Percentiles rank a stretch among this genome's conserved stretches.
Evolutionary conservation across 2,113 vertebrate species (phyloP).

Genomic region (Perccottus glenii): DNA sequence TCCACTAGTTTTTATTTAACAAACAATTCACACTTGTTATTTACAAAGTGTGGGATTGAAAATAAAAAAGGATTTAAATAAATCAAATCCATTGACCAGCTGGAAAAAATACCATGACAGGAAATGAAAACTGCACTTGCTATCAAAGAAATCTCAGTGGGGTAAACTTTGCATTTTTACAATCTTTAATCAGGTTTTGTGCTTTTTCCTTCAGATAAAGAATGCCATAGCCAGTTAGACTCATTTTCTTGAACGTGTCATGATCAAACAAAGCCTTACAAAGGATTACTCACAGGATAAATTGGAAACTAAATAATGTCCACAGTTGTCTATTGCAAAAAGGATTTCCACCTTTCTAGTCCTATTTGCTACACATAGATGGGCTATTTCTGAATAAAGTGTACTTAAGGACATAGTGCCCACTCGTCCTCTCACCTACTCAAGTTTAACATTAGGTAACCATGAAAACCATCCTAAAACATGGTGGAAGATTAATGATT

Average conservation of each 20-base stretch:
- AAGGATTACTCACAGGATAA: constrained; percentile 42
- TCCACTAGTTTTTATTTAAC: constrained; percentile 18
- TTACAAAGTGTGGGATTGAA: constrained; percentile 2
- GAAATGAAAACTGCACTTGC: neutral
- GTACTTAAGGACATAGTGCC: constrained; percentile 2
- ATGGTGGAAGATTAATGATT: constrained; percentile 13
- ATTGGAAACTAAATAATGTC: constrained; percentile 23
- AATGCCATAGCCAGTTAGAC: neutral
- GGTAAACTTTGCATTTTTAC: neutral
- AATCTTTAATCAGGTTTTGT: constrained; percentile 21
- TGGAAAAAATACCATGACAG: neutral
- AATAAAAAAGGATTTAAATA: neutral
- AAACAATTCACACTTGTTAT: neutral
- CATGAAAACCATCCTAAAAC: constrained; percentile 15
- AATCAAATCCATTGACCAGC: neutral
- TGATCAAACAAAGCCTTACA: constrained; percentile 28
- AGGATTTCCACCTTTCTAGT: constrained; percentile 25
- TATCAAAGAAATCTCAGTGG: neutral
- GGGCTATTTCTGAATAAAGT: constrained; percentile 23
- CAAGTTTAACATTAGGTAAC: constrained; percentile 21
- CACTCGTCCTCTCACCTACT: constrained; percentile 10
- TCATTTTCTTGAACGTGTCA: constrained; percentile 13
- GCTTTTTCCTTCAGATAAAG: neutral
- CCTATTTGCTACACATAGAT: constrained; percentile 22
- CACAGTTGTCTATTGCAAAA: neutral